Percentiles rank a stretch among this genome's conserved stretches.
Conservation (phyloP, 1,140 invertebrate species). For the Hesperophylax magnus region DNA sequence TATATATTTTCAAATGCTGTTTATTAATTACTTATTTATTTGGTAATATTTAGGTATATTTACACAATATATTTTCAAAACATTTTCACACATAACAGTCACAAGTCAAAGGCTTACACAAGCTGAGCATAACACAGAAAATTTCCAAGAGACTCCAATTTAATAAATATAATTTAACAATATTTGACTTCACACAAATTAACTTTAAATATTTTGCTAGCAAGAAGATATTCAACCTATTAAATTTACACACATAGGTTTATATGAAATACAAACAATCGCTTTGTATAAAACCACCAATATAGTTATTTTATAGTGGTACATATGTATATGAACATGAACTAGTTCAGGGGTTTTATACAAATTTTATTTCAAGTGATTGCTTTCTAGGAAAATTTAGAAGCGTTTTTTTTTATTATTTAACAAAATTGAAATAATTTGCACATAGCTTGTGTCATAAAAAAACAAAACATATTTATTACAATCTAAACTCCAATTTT, state of each 20-base stretch:
- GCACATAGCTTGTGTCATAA: not conserved
- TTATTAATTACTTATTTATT: constrained; percentile 27
- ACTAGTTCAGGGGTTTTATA: too few relatives aligned
- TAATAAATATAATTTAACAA: too few relatives aligned
- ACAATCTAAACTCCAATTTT: too few relatives aligned
- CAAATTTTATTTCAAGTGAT: not conserved
- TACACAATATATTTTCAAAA: constrained; percentile 18
- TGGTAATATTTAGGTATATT: constrained; percentile 15
- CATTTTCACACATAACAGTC: constrained; percentile 21
- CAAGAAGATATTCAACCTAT: too few relatives aligned
- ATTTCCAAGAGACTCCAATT: too few relatives aligned
- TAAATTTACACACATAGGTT: too few relatives aligned
- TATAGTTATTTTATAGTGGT: too few relatives aligned
- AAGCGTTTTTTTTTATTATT: not conserved
- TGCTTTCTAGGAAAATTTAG: not conserved
- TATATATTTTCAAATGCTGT: not conserved
- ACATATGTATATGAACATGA: too few relatives aligned
- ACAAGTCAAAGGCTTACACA: constrained; percentile 24
- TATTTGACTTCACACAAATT: too few relatives aligned
- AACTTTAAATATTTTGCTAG: too few relatives aligned
- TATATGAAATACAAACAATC: too few relatives aligned
- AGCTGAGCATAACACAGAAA: not conserved
- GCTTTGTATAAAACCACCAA: too few relatives aligned
- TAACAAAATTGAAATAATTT: not conserved
- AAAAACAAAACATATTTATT: not conserved